phyloP scores from a whole-genome alignment of 1,140 invertebrate genomes.

The Tetragnatha versicolor region DNA sequence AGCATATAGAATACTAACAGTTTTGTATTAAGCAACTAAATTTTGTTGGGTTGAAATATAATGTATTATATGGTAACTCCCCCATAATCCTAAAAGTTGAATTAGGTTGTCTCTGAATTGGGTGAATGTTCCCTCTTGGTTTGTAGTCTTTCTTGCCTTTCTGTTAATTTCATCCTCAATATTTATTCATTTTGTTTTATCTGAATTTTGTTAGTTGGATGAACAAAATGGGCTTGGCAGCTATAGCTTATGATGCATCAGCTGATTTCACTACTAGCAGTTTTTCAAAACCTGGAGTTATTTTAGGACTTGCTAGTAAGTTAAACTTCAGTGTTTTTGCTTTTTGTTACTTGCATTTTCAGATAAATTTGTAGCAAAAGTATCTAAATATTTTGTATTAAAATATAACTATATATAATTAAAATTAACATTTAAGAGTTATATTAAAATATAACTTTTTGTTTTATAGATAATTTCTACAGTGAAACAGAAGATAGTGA shows the following conservation, averaged over 20 bases:
- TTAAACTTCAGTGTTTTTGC: not conserved
- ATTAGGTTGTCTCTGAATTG: too few relatives aligned
- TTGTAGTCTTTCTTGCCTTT: constrained; percentile 1
- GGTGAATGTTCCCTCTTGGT: too few relatives aligned
- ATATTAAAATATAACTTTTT: not conserved
- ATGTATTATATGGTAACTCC: too few relatives aligned
- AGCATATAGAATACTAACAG: too few relatives aligned
- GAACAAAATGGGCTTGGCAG: constrained; percentile 67
- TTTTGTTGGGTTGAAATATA: too few relatives aligned
- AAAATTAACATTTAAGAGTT: too few relatives aligned
- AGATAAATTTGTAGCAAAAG: not conserved
- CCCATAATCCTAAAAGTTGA: too few relatives aligned
- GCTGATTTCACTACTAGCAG: constrained; percentile 47
- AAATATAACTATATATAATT: too few relatives aligned
- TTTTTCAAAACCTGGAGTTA: constrained; percentile 57
- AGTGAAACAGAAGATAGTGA: constrained; percentile 71
- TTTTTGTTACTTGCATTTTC: not conserved
- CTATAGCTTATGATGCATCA: constrained; percentile 60
- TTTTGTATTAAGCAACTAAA: too few relatives aligned
- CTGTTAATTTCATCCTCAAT: not conserved
- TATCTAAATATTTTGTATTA: not conserved
- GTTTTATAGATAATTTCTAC: constrained; percentile 70
- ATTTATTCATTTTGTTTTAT: constrained; percentile 39
- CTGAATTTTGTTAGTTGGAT: constrained; percentile 65
- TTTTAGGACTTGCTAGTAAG: constrained; percentile 57